Conservation (phyloP, 2,113 vertebrate species). For the Indicator indicator region DNA sequence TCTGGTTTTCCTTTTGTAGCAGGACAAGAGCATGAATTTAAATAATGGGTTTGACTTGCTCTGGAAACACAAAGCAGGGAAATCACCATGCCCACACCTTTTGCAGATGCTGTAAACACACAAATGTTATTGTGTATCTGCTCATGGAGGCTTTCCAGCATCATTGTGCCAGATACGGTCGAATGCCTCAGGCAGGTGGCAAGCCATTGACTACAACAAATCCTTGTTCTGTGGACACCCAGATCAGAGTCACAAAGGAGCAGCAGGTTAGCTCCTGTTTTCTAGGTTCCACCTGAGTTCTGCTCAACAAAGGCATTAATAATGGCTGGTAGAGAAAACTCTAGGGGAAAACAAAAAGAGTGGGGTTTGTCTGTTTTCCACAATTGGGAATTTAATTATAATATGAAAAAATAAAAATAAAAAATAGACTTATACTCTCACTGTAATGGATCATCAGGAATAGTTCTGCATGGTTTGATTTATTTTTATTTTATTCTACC, state of each 20-base stretch:
- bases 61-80: conserved; percentile 17
- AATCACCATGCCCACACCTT: neutral
- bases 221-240: neutral
- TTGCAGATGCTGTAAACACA: conserved; percentile 19
- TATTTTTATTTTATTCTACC: neutral
- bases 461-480: neutral
- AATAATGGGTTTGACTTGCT: conserved; percentile 52
- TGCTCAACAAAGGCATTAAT: conserved; percentile 7
- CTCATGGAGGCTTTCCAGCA: neutral
- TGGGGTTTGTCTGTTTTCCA: neutral
- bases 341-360: neutral
- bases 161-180: conserved; percentile 7
- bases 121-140: conserved; percentile 29
- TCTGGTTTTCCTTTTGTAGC: conserved; percentile 11
- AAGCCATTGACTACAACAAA: conserved; percentile 11
- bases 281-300: neutral
- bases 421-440: neutral
- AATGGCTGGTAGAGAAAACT: neutral
- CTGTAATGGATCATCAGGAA: neutral
- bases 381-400: neutral
- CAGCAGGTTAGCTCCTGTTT: neutral
- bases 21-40: conserved; percentile 37
- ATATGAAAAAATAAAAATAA: neutral
- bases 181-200: conserved; percentile 36
- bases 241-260: neutral